Evolutionary conservation across 2,113 vertebrate genomes (phyloP), one percentile per base, ranked within the genome.

Genomic region (Chaenogobius annularis): DNA sequence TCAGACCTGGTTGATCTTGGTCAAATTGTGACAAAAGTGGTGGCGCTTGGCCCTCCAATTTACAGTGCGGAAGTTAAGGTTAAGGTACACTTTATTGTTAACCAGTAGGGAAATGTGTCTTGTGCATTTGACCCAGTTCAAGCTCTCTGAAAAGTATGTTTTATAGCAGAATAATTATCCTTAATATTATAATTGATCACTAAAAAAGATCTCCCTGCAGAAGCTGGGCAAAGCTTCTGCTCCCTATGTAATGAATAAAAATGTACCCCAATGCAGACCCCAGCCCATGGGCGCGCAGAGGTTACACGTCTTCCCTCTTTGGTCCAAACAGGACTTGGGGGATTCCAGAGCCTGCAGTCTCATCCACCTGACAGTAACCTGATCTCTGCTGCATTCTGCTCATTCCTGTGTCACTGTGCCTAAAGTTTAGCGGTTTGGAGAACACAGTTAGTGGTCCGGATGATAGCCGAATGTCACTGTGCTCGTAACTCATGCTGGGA

Each of bases 321-420:
- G n/a, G 8, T 44, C 63, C 12, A 65, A 65, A 43, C 63, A 22
- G 7, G 35, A 10, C 10, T 5, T 31, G 56, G 11, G 61, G 35
- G 35, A 43, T 64, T 64, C 43, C 61, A 40, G 35, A 64, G 61
- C 61, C 35, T 63, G 61, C 61, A 40, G 61, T 10, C 17, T 13
- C 62, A 64, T 37, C 26, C 61, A 40, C 61, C 61, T 63, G 61
- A 63, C 59, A 37, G 61, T n/a, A 63, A 40, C 35, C 37, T 43
- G 35, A 63, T 10, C 61, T 1, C 8, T 1, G 31, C 61, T 40
- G 59, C 59, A 40, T 40, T n/a, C 31, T 40, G 31, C 59, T 63
- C 59, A 40, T 63, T 63, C 59, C 17, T 40, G 15, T 40, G 26
- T 62, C 26, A 62, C 15, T 10, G 10, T 19, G 3, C 9, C 23